Conservation (phyloP, 1,140 invertebrate species). For the Pseudomyrmex flavicornis region DNA sequence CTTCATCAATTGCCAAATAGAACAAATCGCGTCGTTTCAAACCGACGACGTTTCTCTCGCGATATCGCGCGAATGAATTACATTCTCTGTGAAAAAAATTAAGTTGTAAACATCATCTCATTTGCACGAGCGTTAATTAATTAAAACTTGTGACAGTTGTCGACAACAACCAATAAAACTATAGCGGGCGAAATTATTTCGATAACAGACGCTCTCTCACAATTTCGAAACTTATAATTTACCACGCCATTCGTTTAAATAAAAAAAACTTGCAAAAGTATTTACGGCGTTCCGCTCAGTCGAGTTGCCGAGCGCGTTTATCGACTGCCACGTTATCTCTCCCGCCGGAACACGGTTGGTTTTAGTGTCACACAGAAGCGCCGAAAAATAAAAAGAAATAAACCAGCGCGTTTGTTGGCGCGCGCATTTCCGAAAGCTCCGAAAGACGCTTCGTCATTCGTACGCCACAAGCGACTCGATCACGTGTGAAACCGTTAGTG, state of each 20-base stretch:
- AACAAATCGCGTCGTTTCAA: too few species aligned
- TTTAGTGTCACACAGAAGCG: constrained; percentile 9
- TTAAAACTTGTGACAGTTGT: too few species aligned
- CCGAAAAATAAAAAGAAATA: constrained; percentile 13
- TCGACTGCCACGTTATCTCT: background rate
- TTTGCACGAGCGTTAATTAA: too few species aligned
- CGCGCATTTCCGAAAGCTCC: background rate
- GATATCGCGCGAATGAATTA: too few species aligned
- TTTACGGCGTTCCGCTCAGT: background rate
- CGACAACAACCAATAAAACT: too few species aligned
- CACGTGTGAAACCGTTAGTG: constrained; percentile 31
- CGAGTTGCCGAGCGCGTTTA: background rate
- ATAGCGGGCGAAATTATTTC: background rate
- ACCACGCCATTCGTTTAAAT: too few species aligned
- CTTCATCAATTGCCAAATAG: too few species aligned
- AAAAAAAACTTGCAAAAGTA: background rate
- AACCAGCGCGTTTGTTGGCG: too few species aligned
- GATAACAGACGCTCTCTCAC: background rate
- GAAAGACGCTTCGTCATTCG: constrained; percentile 29
- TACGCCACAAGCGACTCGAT: background rate
- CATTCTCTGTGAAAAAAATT: too few species aligned
- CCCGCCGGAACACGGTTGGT: background rate
- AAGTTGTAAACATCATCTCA: too few species aligned
- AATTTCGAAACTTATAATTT: background rate
- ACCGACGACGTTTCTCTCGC: too few species aligned